These are phyloP conservation scores for Anarhynchus alexandrinus DNA, from an alignment of 2,113 vertebrate species.

Conservation along the genomic window DNA sequence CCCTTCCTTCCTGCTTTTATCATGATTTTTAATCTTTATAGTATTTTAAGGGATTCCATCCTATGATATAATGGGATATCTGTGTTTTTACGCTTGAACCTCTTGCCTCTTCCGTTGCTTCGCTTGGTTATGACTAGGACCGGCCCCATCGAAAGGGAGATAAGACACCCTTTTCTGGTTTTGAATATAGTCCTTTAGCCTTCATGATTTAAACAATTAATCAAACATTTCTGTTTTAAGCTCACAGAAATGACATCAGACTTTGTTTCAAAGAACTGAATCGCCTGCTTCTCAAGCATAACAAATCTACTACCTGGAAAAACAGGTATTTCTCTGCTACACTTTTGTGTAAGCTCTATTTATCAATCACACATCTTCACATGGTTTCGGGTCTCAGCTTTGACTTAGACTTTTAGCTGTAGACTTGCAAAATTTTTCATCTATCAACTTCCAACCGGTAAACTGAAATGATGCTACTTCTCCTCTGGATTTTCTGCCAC, in stretches of 20 bases:
- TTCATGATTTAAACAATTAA: background rate
- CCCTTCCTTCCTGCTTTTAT: background rate
- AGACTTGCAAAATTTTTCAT: background rate
- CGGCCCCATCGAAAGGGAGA: background rate
- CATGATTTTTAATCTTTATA: background rate
- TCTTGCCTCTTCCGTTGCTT: background rate
- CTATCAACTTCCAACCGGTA: background rate
- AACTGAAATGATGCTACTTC: background rate
- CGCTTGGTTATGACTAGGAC: background rate
- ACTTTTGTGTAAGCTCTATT: background rate
- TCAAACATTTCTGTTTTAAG: background rate
- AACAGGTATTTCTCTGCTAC: background rate
- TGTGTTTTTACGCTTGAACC: accelerated
- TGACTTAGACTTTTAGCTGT: background rate
- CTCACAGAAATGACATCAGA: background rate
- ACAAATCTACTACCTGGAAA: background rate
- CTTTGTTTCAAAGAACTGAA: background rate
- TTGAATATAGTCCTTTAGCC: background rate
- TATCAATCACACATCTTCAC: background rate
- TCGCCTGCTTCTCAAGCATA: background rate
- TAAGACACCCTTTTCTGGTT: background rate
- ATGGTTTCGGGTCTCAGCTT: background rate
- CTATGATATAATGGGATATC: accelerated
- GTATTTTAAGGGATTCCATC: background rate
- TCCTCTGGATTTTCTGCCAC: background rate